Evolutionary conservation across 2,113 vertebrate genomes (phyloP).

Genomic region (Hyla sarda): DNA sequence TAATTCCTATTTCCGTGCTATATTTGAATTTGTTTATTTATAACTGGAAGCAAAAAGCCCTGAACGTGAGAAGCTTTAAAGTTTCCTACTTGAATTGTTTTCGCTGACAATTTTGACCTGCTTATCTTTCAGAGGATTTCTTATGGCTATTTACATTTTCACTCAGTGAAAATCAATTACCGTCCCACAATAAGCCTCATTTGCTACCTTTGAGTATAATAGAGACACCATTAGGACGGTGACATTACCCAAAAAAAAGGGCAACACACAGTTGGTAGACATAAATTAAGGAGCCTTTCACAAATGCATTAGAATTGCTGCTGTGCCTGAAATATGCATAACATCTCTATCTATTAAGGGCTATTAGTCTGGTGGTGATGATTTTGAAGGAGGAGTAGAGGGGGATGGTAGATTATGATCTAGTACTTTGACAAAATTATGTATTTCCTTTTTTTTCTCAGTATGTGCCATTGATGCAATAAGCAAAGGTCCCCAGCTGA

Average conservation of each 20-base stretch:
- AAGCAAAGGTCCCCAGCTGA: conserved; percentile 86
- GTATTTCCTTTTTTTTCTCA: conserved; percentile 74
- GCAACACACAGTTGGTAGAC: conserved; percentile 94
- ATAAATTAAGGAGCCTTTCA: conserved; percentile 87
- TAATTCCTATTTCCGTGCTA: not conserved
- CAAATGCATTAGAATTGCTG: conserved; percentile 88
- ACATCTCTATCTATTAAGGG: conserved; percentile 81
- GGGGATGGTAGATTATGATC: conserved; percentile 71
- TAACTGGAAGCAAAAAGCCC: conserved; percentile 9
- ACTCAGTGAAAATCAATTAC: conserved; percentile 90
- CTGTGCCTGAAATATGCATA: conserved; percentile 91
- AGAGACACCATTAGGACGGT: conserved; percentile 96
- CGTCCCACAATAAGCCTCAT: conserved; percentile 94
- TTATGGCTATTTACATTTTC: conserved; percentile 87
- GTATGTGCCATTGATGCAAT: conserved; percentile 81
- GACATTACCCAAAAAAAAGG: conserved; percentile 91
- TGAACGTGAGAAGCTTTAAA: conserved; percentile 68
- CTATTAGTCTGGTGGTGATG: conserved; percentile 79
- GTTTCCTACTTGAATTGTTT: conserved; percentile 72
- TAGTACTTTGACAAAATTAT: conserved; percentile 82
- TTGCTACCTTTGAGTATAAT: conserved; percentile 96
- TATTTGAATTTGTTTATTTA: not conserved
- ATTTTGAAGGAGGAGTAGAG: conserved; percentile 74
- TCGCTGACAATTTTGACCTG: conserved; percentile 74
- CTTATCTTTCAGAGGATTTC: conserved; percentile 82